Conservation (phyloP, 2,888 invertebrate species). For the Sminthurides aquaticus region DNA sequence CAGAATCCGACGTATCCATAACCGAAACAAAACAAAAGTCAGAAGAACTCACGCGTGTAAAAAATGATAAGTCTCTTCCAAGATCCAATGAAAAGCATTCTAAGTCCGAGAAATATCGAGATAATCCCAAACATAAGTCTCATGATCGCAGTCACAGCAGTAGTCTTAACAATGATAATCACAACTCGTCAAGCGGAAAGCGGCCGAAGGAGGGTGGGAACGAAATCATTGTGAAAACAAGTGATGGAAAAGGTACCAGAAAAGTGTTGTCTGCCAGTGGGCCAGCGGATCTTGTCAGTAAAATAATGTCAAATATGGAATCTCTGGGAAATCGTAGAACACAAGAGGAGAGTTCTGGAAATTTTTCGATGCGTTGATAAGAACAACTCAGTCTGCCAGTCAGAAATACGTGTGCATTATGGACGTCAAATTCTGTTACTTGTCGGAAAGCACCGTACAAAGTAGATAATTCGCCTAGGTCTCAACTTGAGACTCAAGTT, state of each 20-base stretch:
- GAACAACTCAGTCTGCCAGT: too few species aligned
- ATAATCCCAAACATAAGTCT: neutral
- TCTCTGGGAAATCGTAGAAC: neutral
- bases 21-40: neutral
- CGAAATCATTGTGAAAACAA: constrained; percentile 39
- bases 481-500: too few species aligned
- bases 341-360: constrained; percentile 15
- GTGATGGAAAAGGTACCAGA: constrained; percentile 34
- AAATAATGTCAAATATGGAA: constrained; percentile 39
- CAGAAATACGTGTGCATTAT: too few species aligned
- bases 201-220: constrained; percentile 16
- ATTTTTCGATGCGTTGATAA: too few species aligned
- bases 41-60: neutral
- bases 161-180: neutral
- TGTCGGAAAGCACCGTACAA: too few species aligned
- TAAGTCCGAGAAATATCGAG: neutral
- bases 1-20: too few species aligned
- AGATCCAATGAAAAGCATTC: neutral
- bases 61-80: neutral
- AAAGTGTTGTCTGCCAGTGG: constrained; percentile 37
- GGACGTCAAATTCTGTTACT: too few species aligned
- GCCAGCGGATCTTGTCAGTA: constrained; percentile 35
- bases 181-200: neutral
- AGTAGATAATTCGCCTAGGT: too few species aligned
- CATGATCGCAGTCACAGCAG: neutral